Evolutionary conservation across 2,888 invertebrate species (phyloP).

Genomic region (Troglohyphantes excavatus): DNA sequence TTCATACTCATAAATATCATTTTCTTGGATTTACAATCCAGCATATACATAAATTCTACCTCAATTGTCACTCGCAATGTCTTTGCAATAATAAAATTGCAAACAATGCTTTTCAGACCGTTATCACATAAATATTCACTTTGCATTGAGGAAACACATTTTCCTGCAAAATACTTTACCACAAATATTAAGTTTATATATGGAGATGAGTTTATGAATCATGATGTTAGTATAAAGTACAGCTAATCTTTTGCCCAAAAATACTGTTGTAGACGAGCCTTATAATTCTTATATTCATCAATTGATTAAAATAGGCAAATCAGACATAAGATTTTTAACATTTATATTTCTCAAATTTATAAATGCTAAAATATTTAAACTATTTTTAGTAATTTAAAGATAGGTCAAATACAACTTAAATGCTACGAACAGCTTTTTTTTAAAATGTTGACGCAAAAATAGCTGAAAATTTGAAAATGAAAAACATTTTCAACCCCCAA

Average conservation of each 20-base stretch:
- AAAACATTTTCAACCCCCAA: too few species aligned
- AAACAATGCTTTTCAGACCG: background rate
- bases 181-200: conserved; percentile 32
- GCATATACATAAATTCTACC: conserved; percentile 11
- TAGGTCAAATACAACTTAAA: too few species aligned
- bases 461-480: too few species aligned
- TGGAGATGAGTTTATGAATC: conserved; percentile 6
- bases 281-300: background rate
- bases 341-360: background rate
- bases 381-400: too few species aligned
- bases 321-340: background rate
- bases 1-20: background rate
- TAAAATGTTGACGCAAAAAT: too few species aligned
- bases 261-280: background rate
- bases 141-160: conserved; percentile 26
- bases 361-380: background rate
- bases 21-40: conserved; percentile 18
- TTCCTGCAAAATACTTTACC: conserved; percentile 17
- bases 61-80: conserved; percentile 1
- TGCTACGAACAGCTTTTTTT: too few species aligned
- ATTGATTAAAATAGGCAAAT: background rate
- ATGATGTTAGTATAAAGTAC: conserved; percentile 3
- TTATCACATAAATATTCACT: conserved; percentile 33
- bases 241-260: conserved; percentile 7
- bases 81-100: conserved; percentile 11